Percentiles rank a stretch among this genome's conserved stretches.
These are phyloP conservation scores for Temnothorax curvispinosus DNA, from an alignment of 1,140 invertebrate genomes.

Conservation along the genomic window DNA sequence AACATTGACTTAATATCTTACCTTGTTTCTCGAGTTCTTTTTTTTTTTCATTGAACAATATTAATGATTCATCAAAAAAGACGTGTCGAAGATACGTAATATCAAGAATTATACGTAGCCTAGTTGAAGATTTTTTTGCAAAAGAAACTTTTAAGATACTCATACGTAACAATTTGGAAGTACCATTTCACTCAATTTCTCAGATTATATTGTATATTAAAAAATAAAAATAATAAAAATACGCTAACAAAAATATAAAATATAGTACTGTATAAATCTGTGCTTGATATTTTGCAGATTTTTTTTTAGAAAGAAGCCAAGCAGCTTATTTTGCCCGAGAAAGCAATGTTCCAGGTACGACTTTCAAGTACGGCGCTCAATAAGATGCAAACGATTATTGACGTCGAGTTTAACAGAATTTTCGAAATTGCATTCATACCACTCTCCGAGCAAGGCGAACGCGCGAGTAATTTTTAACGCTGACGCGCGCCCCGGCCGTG, in stretches of 20 bases:
- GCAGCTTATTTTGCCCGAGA: not conserved
- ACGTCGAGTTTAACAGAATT: constrained; percentile 12
- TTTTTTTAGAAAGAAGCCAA: not conserved
- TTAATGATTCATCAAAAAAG: not conserved
- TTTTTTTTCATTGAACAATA: not conserved
- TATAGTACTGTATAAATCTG: not conserved
- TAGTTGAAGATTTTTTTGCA: not conserved
- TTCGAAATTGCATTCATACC: not conserved
- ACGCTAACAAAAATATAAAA: not conserved
- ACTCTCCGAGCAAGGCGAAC: not conserved
- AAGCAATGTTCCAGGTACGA: not conserved
- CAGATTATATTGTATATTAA: not conserved
- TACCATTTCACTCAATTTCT: not conserved
- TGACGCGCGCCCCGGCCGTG: not conserved
- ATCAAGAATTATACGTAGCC: not conserved
- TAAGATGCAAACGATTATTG: constrained; percentile 14
- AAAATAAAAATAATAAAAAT: not conserved
- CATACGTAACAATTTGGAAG: not conserved
- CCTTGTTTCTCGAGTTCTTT: not conserved
- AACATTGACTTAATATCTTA: constrained; percentile 26
- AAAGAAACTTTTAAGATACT: not conserved
- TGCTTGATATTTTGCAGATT: not conserved
- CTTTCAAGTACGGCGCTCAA: not conserved
- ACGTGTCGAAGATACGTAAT: not conserved
- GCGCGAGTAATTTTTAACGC: not conserved